These are phyloP conservation scores for Scelioninae gen. 2 DNA, from an alignment of 2,888 invertebrate genomes.

Conservation along the genomic window DNA sequence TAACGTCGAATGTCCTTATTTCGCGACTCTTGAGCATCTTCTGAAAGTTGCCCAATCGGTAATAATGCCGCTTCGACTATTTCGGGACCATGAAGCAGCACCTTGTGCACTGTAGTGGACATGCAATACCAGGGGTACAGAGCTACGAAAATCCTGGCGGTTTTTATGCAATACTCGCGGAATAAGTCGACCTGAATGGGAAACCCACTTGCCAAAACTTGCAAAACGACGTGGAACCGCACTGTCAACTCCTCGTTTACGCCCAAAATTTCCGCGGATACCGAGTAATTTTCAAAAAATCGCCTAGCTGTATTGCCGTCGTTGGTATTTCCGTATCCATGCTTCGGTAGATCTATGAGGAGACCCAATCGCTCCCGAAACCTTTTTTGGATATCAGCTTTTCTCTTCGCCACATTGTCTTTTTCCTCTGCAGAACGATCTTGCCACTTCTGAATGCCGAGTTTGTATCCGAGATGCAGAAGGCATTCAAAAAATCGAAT, in stretches of 20 bases:
- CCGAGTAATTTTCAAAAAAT: slow-evolving; percentile 65
- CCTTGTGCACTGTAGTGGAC: slow-evolving; percentile 11
- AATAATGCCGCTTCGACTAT: neutral
- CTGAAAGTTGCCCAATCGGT: neutral
- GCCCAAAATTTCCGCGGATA: neutral
- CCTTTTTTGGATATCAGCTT: slow-evolving; percentile 59
- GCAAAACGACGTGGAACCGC: slow-evolving; percentile 7
- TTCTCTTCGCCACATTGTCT: slow-evolving; percentile 28
- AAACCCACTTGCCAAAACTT: neutral
- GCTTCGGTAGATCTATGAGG: slow-evolving; percentile 66
- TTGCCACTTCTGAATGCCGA: slow-evolving; percentile 37
- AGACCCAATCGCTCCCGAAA: slow-evolving; percentile 64
- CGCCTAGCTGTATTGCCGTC: slow-evolving; percentile 62
- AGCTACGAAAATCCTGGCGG: neutral
- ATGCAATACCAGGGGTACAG: slow-evolving; percentile 4
- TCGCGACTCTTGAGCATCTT: slow-evolving; percentile 6
- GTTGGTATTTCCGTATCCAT: slow-evolving; percentile 66
- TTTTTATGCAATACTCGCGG: neutral
- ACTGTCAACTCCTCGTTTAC: neutral
- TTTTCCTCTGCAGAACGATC: slow-evolving; percentile 29
- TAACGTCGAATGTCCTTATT: slow-evolving; percentile 7
- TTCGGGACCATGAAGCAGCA: slow-evolving; percentile 4
- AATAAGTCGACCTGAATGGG: neutral
- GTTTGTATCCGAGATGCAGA: slow-evolving; percentile 49
- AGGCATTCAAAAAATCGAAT: slow-evolving; percentile 47